Percentiles rank a stretch among this genome's conserved stretches.
Conservation (phyloP, 2,888 invertebrate species). For the Torymus texanus region DNA sequence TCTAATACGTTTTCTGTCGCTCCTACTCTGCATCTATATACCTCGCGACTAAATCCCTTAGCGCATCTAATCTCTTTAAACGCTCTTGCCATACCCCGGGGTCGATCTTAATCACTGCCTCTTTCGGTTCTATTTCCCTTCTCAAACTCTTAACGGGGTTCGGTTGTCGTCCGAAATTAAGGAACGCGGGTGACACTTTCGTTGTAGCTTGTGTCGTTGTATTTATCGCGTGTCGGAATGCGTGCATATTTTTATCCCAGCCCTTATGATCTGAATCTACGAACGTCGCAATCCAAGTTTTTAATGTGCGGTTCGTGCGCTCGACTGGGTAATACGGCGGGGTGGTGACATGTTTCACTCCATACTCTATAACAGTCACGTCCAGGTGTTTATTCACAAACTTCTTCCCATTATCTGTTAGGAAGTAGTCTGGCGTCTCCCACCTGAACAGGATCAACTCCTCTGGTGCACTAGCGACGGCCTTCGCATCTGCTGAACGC, state of each 20-base stretch:
- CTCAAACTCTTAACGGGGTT: constrained; percentile 31
- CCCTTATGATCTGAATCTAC: constrained; percentile 6
- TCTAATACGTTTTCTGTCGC: no score
- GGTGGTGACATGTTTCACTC: no score
- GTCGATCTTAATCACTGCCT: no score
- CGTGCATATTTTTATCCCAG: constrained; percentile 17
- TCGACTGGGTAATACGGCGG: neutral
- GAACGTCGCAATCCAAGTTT: constrained; percentile 32
- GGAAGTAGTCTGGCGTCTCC: no score
- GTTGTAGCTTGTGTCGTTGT: constrained; percentile 1
- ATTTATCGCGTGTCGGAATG: constrained; percentile 24
- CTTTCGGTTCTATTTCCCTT: neutral
- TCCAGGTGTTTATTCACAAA: no score
- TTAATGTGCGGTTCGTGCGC: no score
- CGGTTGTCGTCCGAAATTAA: constrained; percentile 27
- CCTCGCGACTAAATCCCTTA: neutral
- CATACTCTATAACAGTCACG: no score
- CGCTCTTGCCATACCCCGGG: neutral
- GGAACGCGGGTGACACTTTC: neutral
- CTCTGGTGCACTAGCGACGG: no score
- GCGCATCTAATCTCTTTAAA: neutral
- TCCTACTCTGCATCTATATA: no score
- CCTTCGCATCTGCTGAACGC: no score
- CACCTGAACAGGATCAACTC: no score
- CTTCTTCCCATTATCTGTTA: no score